Evolutionary conservation across 1,140 invertebrate species (phyloP), one percentile per base, ranked within the genome.

Genomic region (Drosophila fuyamai): DNA sequence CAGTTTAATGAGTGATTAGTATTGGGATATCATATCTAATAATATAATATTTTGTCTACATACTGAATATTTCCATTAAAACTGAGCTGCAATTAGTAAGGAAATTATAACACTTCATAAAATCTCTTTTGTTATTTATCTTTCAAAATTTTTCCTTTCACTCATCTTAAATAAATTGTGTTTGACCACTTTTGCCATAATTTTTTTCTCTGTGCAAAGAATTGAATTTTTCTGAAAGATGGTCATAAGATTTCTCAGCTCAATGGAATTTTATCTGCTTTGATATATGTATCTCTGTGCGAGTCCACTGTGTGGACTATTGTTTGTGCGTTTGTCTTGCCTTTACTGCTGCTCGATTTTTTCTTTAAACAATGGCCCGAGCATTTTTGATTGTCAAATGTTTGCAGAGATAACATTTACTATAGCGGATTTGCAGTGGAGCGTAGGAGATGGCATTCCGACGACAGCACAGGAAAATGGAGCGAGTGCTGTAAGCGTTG

Each of bases 321-420:
- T 81, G 81, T 77, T 85, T 80, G 76, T 73, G 43, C 50, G 59
- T 55, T 40, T 48, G 40, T 59, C 40, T 43, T 59, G 53, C 53
- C 41, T 41, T 70, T 53, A 65, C 60, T 79, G 61, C 65, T 72
- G 81, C 84, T 88, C 84, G 84, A 88, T 88, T 88, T 88, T 88
- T 88, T 89, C 57, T 88, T 89, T 88, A 88, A 88, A 88, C 84
- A 88, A 88, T 84, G 74, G 84, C 81, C 82, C 56, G 83, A 89
- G 67, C 84, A 89, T 89, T 88, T 88, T 79, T 88, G 84, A 88
- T 88, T 88, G 84, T 88, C 84, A 88, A 88, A 88, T 88, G 84
- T 88, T 88, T 89, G 84, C 84, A 67, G 74, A 88, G 84, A 88
- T 88, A 88, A 88, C 84, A 88, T 88, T 88, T 88, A 81, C 84